Evolutionary conservation across 35 echinoderm and acorn worm genomes (phyloP).

Genomic region (Nesometra sesokonis): DNA sequence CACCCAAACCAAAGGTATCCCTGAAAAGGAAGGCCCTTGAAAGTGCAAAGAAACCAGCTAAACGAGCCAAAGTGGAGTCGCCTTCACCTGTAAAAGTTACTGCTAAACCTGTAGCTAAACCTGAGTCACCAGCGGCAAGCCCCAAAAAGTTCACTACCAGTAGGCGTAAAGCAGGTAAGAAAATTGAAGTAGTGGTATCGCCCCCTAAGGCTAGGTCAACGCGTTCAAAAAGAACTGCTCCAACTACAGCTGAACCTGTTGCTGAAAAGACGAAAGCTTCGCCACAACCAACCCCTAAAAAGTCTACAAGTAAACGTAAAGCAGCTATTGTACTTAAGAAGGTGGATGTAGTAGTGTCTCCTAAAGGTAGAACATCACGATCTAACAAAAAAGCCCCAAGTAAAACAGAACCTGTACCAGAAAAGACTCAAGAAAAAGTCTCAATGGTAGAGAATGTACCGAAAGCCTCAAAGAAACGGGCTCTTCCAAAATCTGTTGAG

Average conservation of each 20-base stretch:
- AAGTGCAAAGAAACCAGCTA: not conserved
- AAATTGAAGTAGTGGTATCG: not conserved
- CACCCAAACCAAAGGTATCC: not conserved
- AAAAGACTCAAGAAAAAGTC: not conserved
- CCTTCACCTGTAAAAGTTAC: not conserved
- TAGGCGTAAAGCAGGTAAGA: not conserved
- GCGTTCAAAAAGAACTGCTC: not conserved
- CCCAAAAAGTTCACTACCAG: not conserved
- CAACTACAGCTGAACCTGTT: not conserved
- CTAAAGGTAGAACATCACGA: not conserved
- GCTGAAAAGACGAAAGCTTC: not conserved
- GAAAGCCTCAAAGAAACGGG: not conserved
- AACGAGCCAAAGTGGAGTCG: not conserved
- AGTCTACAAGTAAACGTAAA: not conserved
- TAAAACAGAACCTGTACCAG: not conserved
- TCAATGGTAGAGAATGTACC: not conserved
- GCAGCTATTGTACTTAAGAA: not conserved
- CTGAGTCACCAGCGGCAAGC: not conserved
- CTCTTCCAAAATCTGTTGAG: not conserved
- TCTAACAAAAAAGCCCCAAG: not conserved
- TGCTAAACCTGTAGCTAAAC: not conserved
- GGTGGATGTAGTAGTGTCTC: not conserved
- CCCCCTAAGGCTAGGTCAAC: not conserved
- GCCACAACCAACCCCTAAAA: not conserved
- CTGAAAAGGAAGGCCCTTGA: not conserved